Percentiles rank a stretch among this genome's conserved stretches.
These are phyloP conservation scores for Eurois occulta DNA, from an alignment of 2,888 invertebrate species.

Conservation along the genomic window DNA sequence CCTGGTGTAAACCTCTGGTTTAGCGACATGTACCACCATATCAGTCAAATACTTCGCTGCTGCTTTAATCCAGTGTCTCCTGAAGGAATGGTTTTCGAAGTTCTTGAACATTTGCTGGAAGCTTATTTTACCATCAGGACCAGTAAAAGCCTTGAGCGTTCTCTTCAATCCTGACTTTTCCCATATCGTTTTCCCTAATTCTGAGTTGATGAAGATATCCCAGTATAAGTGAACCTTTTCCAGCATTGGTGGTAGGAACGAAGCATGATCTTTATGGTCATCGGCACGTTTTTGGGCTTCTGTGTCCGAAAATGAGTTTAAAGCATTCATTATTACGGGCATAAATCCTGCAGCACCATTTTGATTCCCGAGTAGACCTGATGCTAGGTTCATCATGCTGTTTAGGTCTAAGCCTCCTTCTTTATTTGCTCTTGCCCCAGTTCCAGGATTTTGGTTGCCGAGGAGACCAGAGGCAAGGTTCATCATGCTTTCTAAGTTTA, in stretches of 20 bases:
- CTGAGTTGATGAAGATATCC: constrained; percentile 95
- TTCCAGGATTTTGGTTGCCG: constrained; percentile 81
- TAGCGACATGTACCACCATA: constrained; percentile 93
- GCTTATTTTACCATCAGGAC: constrained; percentile 92
- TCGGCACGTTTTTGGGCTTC: constrained; percentile 91
- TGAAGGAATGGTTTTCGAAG: constrained; percentile 95
- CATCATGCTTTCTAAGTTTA: constrained; percentile 89
- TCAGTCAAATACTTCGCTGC: constrained; percentile 94
- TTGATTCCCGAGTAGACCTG: constrained; percentile 88
- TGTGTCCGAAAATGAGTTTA: constrained; percentile 91
- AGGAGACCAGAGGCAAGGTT: constrained; percentile 90
- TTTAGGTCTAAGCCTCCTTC: constrained; percentile 88
- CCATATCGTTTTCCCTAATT: constrained; percentile 93
- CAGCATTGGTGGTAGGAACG: constrained; percentile 92
- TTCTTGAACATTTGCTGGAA: constrained; percentile 94
- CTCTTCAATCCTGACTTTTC: constrained; percentile 93
- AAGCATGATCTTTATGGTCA: constrained; percentile 93
- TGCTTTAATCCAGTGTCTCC: constrained; percentile 95
- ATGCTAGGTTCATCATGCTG: constrained; percentile 89
- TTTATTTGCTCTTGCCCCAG: constrained; percentile 64
- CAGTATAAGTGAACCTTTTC: constrained; percentile 93
- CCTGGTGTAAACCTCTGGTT: constrained; percentile 94
- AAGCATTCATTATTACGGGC: constrained; percentile 92
- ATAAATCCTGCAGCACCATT: constrained; percentile 86
- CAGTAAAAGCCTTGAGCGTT: constrained; percentile 92